Evolutionary conservation across 2,888 invertebrate genomes (phyloP).

Genomic region (Drosophila recens): DNA sequence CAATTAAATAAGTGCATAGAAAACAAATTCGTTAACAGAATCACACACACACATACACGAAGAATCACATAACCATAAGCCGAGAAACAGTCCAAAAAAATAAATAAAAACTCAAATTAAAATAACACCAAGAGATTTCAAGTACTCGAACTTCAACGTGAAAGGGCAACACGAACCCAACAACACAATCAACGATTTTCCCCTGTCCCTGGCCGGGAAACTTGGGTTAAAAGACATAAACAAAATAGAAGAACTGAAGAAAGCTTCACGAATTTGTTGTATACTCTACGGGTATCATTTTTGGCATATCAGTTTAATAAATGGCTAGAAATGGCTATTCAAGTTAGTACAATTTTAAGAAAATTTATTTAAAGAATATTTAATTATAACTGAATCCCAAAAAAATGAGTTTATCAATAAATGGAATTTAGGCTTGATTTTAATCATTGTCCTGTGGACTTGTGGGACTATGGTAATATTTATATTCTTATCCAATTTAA

Average conservation of each 20-base stretch:
- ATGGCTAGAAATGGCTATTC: too few relatives aligned
- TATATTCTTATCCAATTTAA: too few relatives aligned
- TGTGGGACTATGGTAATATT: too few relatives aligned
- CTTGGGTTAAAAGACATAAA: constrained; percentile 17
- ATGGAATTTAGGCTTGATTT: too few relatives aligned
- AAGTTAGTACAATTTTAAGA: too few relatives aligned
- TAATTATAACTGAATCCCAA: too few relatives aligned
- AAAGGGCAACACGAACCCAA: constrained; percentile 52
- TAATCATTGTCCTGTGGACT: too few relatives aligned
- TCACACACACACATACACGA: constrained; percentile 14
- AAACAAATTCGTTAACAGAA: constrained; percentile 58
- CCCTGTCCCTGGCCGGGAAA: constrained; percentile 2
- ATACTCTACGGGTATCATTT: background rate
- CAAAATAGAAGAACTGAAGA: constrained; percentile 5
- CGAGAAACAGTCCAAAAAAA: constrained; percentile 14
- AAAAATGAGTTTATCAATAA: too few relatives aligned
- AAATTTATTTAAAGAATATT: too few relatives aligned
- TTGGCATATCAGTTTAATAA: too few relatives aligned
- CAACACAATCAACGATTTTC: constrained; percentile 19
- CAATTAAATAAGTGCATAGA: constrained; percentile 79
- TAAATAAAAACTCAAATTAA: constrained; percentile 66
- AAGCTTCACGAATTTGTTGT: background rate
- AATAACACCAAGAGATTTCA: constrained; percentile 64
- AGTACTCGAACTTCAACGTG: constrained; percentile 42
- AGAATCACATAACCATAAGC: constrained; percentile 10